Evolutionary conservation across 2,113 vertebrate genomes (phyloP), one percentile per base, ranked within the genome.

Genomic region (Fulmarus glacialis): DNA sequence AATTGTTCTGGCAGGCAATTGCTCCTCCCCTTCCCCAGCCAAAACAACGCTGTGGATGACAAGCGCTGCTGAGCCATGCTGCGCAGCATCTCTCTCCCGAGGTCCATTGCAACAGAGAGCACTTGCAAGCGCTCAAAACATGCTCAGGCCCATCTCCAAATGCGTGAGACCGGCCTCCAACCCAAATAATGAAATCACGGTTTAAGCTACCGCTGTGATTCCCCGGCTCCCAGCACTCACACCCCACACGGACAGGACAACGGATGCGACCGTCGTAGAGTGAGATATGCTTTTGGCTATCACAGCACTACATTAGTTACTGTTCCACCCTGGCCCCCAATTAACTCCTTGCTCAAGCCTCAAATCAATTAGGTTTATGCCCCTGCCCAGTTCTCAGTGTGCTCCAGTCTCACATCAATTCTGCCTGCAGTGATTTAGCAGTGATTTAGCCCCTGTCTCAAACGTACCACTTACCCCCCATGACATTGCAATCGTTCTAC

Each of bases 281-380:
- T 81, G 94, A 95, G 96, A 97, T 82, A 92, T 78, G 96, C 96
- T 97, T 92, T 96, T 96, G 97, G 97, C 95, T 96, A 97, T 97
- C 90, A 66, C 88, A 11, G 75, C 55, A 2, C 92, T 94, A 47
- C 34, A 63, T 97, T 97, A 97, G 74, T 97, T 97, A 97, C 96
- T 93, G 96, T 97, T 97, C 95, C 92, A 97, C 95, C 82, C 94
- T 97, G 92, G 95, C 96, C 95, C 88, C 96, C 96, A 97, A 97
- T 97, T 97, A 97, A 97, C 96, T 97, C 88, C 38, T 67, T 97
- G 96, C 95, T 93, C 96, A 88, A 96, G 97, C 97, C 95, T 97
- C 97, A 95, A 97, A 96, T 97, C 97, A 97, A 97, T 97, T 97
- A 97, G 92, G 96, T 97, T 97, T 97, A 96, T 96, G 96, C 95